Conservation (phyloP, 2,113 vertebrate species). For the Paralichthys olivaceus region DNA sequence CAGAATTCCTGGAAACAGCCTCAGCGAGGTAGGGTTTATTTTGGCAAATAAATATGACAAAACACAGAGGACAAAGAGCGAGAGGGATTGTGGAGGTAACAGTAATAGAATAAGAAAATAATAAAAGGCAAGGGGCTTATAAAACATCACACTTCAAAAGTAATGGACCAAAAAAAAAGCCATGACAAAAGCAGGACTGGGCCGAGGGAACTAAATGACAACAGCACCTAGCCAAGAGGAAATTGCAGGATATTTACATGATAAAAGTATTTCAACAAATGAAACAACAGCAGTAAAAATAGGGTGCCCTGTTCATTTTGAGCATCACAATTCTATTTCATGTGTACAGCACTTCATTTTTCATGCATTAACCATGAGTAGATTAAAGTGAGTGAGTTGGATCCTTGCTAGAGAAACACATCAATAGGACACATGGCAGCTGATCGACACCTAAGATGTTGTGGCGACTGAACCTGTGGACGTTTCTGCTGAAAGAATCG, state of each 20-base stretch:
- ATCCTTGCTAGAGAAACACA: slow-evolving; percentile 17
- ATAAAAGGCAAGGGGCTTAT: slow-evolving; percentile 57
- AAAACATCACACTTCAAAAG: slow-evolving; percentile 51
- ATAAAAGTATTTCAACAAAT: slow-evolving; percentile 21
- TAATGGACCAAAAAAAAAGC: slow-evolving; percentile 38
- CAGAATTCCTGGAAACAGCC: slow-evolving; percentile 53
- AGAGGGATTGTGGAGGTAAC: slow-evolving; percentile 38
- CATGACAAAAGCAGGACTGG: slow-evolving; percentile 26
- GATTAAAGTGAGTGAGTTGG: slow-evolving; percentile 24
- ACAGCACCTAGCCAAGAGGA: slow-evolving; percentile 26
- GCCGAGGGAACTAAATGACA: slow-evolving; percentile 25
- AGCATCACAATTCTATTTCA: slow-evolving; percentile 5
- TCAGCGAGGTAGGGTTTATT: slow-evolving; percentile 40
- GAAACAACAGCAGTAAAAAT: background rate
- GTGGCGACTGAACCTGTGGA: slow-evolving; percentile 16
- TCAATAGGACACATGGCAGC: slow-evolving; percentile 22
- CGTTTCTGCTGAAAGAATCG: background rate
- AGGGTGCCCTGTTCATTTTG: background rate
- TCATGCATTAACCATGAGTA: slow-evolving; percentile 28
- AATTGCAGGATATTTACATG: slow-evolving; percentile 6
- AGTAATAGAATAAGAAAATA: slow-evolving; percentile 48
- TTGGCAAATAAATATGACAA: slow-evolving; percentile 55
- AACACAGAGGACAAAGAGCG: slow-evolving; percentile 25
- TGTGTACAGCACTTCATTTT: slow-evolving; percentile 6
- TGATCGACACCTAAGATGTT: slow-evolving; percentile 27